phyloP scores from a whole-genome alignment of 2,888 invertebrate species.

The Chrysina gloriosa region DNA sequence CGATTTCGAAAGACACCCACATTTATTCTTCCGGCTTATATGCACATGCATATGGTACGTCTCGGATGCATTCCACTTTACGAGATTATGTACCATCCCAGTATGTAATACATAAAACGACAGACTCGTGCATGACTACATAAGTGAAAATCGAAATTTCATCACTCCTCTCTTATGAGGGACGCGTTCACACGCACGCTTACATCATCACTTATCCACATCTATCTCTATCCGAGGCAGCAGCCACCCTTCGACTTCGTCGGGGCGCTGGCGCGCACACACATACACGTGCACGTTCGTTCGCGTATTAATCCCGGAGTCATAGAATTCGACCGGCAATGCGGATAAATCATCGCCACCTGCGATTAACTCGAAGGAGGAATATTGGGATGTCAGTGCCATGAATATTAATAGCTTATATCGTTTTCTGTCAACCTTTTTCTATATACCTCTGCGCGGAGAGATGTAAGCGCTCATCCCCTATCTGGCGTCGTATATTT shows the following conservation, averaged over 20 bases:
- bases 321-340: constrained; percentile 57
- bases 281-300: constrained; percentile 32
- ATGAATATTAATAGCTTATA: constrained; percentile 61
- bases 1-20: no score
- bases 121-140: not conserved
- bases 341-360: constrained; percentile 61
- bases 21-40: no score
- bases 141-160: not conserved
- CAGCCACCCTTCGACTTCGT: not conserved
- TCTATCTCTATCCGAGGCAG: constrained; percentile 26
- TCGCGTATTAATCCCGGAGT: constrained; percentile 60
- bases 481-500: no score
- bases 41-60: no score
- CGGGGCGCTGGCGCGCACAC: not conserved
- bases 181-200: not conserved
- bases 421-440: constrained; percentile 41
- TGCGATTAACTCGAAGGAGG: constrained; percentile 59
- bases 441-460: constrained; percentile 39
- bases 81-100: no score
- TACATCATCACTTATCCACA: not conserved
- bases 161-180: not conserved
- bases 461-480: no score
- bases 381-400: constrained; percentile 61
- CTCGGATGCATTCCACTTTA: no score
- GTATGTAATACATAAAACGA: no score